phyloP scores from a whole-genome alignment of 2,797 vertebrate genomes.

The Spinibarbus caldwelli region DNA sequence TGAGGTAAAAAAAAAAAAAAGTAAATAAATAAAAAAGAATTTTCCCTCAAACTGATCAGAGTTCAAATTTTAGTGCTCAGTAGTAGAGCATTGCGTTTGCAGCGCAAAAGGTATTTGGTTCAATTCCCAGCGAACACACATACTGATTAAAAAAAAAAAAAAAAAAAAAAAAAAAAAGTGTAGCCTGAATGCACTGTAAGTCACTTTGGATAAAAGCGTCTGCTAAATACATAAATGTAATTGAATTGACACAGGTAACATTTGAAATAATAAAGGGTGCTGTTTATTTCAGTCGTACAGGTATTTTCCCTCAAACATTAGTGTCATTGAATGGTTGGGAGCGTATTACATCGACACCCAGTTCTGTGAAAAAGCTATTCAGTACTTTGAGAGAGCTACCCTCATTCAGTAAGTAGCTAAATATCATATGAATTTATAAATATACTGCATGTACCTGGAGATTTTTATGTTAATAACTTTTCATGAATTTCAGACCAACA shows the following conservation, averaged over 20 bases:
- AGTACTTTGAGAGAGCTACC: constrained; percentile 96
- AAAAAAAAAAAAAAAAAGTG: too few relatives aligned
- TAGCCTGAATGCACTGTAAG: too few relatives aligned
- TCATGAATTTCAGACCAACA: constrained; percentile 80
- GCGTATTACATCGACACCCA: constrained; percentile 95
- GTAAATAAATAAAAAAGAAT: too few relatives aligned
- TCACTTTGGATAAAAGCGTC: too few relatives aligned
- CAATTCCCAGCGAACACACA: too few relatives aligned
- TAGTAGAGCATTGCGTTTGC: too few relatives aligned
- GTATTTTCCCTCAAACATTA: constrained; percentile 95
- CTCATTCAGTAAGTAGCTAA: constrained; percentile 93
- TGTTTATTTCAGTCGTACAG: constrained; percentile 85
- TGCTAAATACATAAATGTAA: too few relatives aligned
- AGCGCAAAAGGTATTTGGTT: too few relatives aligned
- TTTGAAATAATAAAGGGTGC: neutral
- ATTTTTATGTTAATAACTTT: neutral
- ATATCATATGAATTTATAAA: neutral
- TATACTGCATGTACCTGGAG: constrained; percentile 3
- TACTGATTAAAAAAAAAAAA: too few relatives aligned
- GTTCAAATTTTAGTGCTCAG: too few relatives aligned
- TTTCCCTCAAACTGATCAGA: too few relatives aligned
- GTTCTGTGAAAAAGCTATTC: constrained; percentile 97
- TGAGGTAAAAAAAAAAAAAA: constrained; percentile 79
- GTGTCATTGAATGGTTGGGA: constrained; percentile 96
- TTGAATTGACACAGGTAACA: too few relatives aligned